phyloP scores from a whole-genome alignment of 2,113 vertebrate species.

The Otis tarda region DNA sequence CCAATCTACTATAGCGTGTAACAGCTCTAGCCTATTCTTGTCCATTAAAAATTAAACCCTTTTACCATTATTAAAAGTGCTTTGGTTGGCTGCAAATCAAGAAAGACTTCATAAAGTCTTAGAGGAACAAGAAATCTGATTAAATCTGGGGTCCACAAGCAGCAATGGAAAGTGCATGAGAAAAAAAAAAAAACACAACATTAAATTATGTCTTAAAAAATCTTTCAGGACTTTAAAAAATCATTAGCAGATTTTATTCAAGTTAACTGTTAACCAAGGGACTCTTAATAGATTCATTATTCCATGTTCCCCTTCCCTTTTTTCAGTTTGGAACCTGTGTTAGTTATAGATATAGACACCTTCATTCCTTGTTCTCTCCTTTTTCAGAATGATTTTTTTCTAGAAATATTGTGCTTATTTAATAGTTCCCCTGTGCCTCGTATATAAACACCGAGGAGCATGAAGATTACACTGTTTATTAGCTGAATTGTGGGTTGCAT shows the following conservation, averaged over 20 bases:
- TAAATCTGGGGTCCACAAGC: slow-evolving; percentile 66
- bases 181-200: slow-evolving; percentile 41
- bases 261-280: slow-evolving; percentile 56
- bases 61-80: slow-evolving; percentile 79
- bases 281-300: slow-evolving; percentile 32
- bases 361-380: background rate
- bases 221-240: slow-evolving; percentile 68
- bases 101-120: slow-evolving; percentile 73
- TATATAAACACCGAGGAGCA: background rate
- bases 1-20: slow-evolving; percentile 43
- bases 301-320: background rate
- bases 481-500: background rate
- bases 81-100: slow-evolving; percentile 76
- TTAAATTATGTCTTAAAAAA: slow-evolving; percentile 68
- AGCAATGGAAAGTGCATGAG: slow-evolving; percentile 56
- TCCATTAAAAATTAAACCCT: slow-evolving; percentile 82
- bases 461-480: background rate
- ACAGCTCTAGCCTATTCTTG: slow-evolving; percentile 63
- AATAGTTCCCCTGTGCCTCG: background rate
- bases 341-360: background rate
- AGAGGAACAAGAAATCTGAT: slow-evolving; percentile 62
- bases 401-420: background rate
- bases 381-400: background rate
- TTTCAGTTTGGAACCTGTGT: background rate
- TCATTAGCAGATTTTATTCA: slow-evolving; percentile 64